Base-by-base conservation (phyloP, 2,888 invertebrate species). In the Eilema caniola region DNA sequence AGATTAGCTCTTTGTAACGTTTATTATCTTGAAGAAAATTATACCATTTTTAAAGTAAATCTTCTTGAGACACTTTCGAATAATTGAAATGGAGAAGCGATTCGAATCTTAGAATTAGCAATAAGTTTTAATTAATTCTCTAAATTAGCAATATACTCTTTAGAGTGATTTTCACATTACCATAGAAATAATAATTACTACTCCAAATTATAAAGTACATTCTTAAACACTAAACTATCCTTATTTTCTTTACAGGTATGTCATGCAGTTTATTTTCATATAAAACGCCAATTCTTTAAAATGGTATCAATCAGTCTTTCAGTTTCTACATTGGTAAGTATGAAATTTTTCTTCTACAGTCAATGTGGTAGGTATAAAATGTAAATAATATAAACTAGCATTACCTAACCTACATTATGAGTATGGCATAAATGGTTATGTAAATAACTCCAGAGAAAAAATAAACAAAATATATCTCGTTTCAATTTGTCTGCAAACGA, bases 21-120 rank as follows among this genome's bases (percentile, higher is more conserved):
- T 85, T 80, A 86, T 86, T 86, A 83, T 79, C 78, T 81, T 82
- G 12, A 74, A 33, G 67, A 79, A 78, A 85, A 83, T 83, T 85
- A 86, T 86, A 75, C 76, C 81, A 77, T 76, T 80, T 78, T 76
- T 74, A 81, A 83, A 86, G 87, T 86, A 86, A 86, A 86, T 87
- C 88, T 85, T 79, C 77, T 37, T 70, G 77, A 81, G 81, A 84
- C 83, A 80, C 80, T 83, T 84, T 80, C 86, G 83, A 88, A 85
- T 85, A 83, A 86, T 86, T 84, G 79, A 78, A 84, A 86, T 86
- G 85, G 83, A 83, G 71, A 83, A 85, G 84, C 84, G 80, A 80
- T 76, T 85, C 82, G 70, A 74, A 76, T 74, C 80, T 78, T 83
- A 73, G 69, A 69, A 67, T 69, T 71, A 41, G 68, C 72, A 71